Conservation (phyloP, 2,888 invertebrate species). For the Crocallis elinguaria region DNA sequence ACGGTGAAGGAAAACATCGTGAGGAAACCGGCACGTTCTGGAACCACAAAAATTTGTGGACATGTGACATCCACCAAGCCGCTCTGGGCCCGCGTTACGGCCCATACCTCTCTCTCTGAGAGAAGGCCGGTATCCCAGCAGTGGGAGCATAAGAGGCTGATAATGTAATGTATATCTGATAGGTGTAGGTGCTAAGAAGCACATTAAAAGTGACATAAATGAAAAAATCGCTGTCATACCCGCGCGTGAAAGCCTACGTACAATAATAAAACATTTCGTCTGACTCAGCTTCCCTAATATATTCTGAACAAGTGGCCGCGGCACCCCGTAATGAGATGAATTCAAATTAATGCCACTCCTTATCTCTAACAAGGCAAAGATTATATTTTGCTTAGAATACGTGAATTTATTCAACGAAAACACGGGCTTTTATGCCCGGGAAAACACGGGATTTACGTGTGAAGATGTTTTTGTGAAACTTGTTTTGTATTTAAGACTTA, state of each 20-base stretch:
- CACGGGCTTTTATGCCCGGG: conserved; percentile 33
- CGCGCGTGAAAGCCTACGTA: neutral
- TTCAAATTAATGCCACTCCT: conserved; percentile 60
- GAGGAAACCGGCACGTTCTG: no score
- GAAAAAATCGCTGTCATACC: conserved; percentile 3
- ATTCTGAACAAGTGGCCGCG: conserved; percentile 56
- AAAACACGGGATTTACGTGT: conserved; percentile 42
- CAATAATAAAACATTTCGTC: conserved; percentile 55
- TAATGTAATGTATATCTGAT: no score
- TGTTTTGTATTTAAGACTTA: conserved; percentile 2
- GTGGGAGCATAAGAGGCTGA: no score
- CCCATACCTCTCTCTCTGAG: no score
- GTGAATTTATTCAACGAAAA: conserved; percentile 54
- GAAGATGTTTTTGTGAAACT: conserved; percentile 28
- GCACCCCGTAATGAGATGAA: conserved; percentile 58
- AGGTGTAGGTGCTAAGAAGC: no score
- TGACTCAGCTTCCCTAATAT: conserved; percentile 55
- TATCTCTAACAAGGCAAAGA: conserved; percentile 58
- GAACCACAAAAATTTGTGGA: no score
- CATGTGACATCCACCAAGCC: no score
- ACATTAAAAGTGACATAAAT: neutral
- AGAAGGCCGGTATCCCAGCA: no score
- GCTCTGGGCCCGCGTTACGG: no score
- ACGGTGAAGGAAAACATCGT: neutral
- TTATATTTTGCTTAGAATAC: conserved; percentile 59